Percentiles rank a stretch among this genome's conserved stretches.
Evolutionary conservation across 2,888 invertebrate genomes (phyloP).

Genomic region (Tipula unca): DNA sequence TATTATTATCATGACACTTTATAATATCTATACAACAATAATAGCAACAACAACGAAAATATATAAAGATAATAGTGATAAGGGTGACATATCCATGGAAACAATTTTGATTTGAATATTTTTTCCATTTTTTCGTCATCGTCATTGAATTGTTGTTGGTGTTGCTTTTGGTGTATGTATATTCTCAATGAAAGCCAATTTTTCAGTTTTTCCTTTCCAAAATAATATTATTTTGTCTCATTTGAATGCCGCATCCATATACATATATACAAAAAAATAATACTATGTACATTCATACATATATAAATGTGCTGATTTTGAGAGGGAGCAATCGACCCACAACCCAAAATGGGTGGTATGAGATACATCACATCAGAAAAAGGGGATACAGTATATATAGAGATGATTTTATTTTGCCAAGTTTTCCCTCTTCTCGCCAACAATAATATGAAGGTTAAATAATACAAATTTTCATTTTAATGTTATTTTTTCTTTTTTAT

Average conservation of each 20-base stretch:
- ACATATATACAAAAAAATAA: neutral
- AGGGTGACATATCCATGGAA: conserved; percentile 19
- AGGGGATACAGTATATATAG: neutral
- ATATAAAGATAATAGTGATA: conserved; percentile 1
- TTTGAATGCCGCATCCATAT: neutral
- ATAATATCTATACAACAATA: neutral
- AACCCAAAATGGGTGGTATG: neutral
- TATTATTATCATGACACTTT: conserved; percentile 14
- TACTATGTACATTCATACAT: neutral
- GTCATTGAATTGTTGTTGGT: neutral
- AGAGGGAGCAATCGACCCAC: neutral
- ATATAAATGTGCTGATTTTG: neutral
- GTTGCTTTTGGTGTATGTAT: neutral
- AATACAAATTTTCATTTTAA: neutral
- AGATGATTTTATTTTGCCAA: neutral
- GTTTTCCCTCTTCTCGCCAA: neutral
- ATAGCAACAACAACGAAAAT: neutral
- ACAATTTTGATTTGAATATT: conserved; percentile 18
- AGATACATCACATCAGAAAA: neutral
- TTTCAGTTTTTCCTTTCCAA: conserved; percentile 18
- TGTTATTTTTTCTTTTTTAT: neutral
- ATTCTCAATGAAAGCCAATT: conserved; percentile 3
- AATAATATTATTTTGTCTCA: conserved; percentile 19
- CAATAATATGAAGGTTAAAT: conserved; percentile 8
- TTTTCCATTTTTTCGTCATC: neutral